Percentiles rank a stretch among this genome's conserved stretches.
Conservation (phyloP, 2,797 vertebrate species). For the Hapalemur alaotrensis region DNA sequence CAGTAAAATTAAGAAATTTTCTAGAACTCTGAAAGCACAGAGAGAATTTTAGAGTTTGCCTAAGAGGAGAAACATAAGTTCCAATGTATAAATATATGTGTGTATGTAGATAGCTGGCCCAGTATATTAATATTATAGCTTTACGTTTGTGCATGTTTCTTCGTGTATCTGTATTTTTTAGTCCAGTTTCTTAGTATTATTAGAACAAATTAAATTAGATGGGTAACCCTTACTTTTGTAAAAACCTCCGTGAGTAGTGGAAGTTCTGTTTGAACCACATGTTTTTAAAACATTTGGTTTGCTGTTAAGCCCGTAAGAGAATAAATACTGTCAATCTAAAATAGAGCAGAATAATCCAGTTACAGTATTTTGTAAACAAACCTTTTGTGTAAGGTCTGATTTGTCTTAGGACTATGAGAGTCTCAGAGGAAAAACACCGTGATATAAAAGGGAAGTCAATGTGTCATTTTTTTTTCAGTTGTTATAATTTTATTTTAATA, state of each 20-base stretch:
- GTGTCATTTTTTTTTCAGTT: not conserved
- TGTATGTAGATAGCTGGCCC: not conserved
- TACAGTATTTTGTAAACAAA: conserved; percentile 64
- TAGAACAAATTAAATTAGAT: conserved; percentile 69
- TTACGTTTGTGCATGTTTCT: conserved; percentile 1
- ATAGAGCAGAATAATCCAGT: conserved; percentile 47
- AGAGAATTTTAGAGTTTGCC: conserved; percentile 18
- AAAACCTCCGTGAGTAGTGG: conserved; percentile 59
- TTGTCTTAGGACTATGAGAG: conserved; percentile 12
- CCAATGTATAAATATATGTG: not conserved
- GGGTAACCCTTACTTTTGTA: conserved; percentile 67
- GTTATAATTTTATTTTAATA: too few relatives aligned
- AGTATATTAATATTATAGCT: not conserved
- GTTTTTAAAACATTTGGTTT: conserved; percentile 73
- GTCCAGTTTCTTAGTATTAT: conserved; percentile 62
- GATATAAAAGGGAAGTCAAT: conserved; percentile 70
- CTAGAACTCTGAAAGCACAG: not conserved
- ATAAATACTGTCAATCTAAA: conserved; percentile 66
- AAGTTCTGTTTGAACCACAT: conserved; percentile 71
- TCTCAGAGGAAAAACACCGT: conserved; percentile 40
- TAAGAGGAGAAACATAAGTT: not conserved
- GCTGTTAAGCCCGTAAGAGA: conserved; percentile 56
- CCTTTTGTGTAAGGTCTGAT: conserved; percentile 23
- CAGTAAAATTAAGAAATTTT: not conserved
- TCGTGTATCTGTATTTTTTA: conserved; percentile 6